A percentile compares a stretch with the other conserved stretches of the same genome.
These are phyloP conservation scores for Vandiemenella viatica DNA, from an alignment of 2,888 invertebrate genomes.

Conservation along the genomic window DNA sequence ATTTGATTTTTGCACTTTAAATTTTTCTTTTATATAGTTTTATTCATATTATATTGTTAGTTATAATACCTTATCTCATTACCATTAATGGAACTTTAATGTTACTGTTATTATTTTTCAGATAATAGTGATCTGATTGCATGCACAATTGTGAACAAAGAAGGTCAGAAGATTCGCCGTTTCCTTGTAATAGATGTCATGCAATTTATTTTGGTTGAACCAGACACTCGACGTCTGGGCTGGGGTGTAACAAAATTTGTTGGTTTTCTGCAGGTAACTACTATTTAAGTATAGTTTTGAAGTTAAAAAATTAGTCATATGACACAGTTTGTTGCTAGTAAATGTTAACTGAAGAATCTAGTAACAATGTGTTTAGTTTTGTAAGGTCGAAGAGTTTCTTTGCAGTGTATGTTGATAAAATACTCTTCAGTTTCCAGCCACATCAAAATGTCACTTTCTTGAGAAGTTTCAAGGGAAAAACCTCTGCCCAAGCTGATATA, in stretches of 20 bases:
- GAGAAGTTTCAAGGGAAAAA: too few relatives aligned
- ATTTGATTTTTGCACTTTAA: neutral
- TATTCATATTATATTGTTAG: neutral
- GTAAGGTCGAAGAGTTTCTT: too few relatives aligned
- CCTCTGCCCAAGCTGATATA: too few relatives aligned
- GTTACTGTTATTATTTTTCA: too few relatives aligned
- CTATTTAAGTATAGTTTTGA: too few relatives aligned
- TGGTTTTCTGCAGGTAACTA: conserved; percentile 56
- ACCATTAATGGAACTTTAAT: too few relatives aligned
- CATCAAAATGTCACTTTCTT: too few relatives aligned
- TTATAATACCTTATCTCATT: too few relatives aligned
- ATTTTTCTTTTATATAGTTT: neutral
- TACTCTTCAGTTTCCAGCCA: too few relatives aligned
- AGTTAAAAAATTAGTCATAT: neutral
- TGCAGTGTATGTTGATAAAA: too few relatives aligned
- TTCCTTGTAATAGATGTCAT: conserved; percentile 91
- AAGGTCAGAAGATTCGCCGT: conserved; percentile 76
- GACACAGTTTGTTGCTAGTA: neutral
- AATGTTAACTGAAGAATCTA: too few relatives aligned
- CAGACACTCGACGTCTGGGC: conserved; percentile 83
- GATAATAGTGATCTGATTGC: conserved; percentile 96
- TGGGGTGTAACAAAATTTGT: conserved; percentile 97
- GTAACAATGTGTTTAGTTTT: neutral
- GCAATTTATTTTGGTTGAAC: conserved; percentile 93
- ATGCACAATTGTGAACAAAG: conserved; percentile 83